These are phyloP conservation scores for Myocastor coypus DNA, from an alignment of 2,113 vertebrate species.

Conservation along the genomic window DNA sequence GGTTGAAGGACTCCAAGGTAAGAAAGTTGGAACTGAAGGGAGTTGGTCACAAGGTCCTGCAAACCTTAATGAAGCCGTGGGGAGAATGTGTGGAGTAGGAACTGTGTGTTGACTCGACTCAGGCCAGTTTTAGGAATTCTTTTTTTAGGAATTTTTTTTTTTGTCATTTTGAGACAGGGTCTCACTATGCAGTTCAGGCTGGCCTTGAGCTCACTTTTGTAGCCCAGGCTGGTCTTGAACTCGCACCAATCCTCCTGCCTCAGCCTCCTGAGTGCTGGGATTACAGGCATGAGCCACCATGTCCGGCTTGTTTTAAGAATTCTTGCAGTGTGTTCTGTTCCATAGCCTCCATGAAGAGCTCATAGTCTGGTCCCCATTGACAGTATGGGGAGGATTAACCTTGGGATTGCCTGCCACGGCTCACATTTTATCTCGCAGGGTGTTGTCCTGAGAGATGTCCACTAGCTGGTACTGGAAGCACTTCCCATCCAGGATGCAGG, in stretches of 20 bases:
- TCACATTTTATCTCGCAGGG: slow-evolving; percentile 95
- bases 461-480: slow-evolving; percentile 95
- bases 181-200: too few relatives aligned
- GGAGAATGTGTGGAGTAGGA: slow-evolving; percentile 39
- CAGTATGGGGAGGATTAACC: slow-evolving; percentile 95
- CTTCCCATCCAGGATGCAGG: slow-evolving; percentile 95
- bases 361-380: slow-evolving; percentile 95
- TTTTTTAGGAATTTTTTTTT: too few relatives aligned
- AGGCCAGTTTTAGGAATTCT: slow-evolving; percentile 96
- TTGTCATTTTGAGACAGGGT: too few relatives aligned
- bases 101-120: slow-evolving; percentile 73
- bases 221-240: too few relatives aligned
- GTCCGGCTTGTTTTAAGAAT: slow-evolving; percentile 97
- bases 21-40: slow-evolving; percentile 34
- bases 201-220: too few relatives aligned
- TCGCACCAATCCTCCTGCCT: too few relatives aligned
- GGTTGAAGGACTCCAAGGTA: neutral
- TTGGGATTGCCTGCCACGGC: slow-evolving; percentile 92
- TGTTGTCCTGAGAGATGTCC: slow-evolving; percentile 94
- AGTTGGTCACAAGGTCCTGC: slow-evolving; percentile 72
- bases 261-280: too few relatives aligned
- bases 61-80: slow-evolving; percentile 3
- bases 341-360: slow-evolving; percentile 95
- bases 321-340: slow-evolving; percentile 94
- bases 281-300: too few relatives aligned